Base-by-base conservation (phyloP, 2,113 vertebrate species). In the Pachycephala philippinensis region DNA sequence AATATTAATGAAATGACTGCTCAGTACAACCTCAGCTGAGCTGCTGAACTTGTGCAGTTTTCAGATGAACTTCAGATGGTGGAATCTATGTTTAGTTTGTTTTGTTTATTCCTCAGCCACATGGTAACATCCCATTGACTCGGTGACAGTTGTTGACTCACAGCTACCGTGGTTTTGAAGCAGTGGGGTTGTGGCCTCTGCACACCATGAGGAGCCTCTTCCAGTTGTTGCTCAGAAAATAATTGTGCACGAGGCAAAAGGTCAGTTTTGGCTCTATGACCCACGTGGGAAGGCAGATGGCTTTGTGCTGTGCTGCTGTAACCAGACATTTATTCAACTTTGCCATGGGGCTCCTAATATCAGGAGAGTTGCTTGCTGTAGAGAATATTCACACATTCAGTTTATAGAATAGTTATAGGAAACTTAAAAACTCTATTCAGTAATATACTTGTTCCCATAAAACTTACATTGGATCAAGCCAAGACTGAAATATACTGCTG, bases 401-500 rank as follows among this genome's bases (percentile, higher is more conserved):
- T 84, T 93, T 66, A 50, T 59, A 60, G 76, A 40, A 87, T 87
- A 78, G 37, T 87, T 86, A 70, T n/a, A 52, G 72, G 15, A 82
- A 91, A 92, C 64, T 88, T 91, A 68, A 81, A 94, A 80, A 65
- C 60, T 71, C 39, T 79, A 2, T 52, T 89, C 50, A 53, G 64
- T 85, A 74, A 92, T 78, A 49, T 86, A 61, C 49, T 92, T 72
- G 30, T 91, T 90, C 84, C 37, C 47, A 88, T 94, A 92, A 97
- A 96, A 75, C 24, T 60, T 69, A 20, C 4, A 16, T 82, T 90
- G 66, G 37, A 79, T 82, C 68, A 87, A 91, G 88, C 90, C 90
- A 92, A 81, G 92, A 84, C 63, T 96, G 83, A 94, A 92, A 94
- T 93, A 78, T 65, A 88, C 65, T 93, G 90, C 75, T 90, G 54